Conservation (phyloP, 2,888 invertebrate species). For the Drosophila pegasa region DNA sequence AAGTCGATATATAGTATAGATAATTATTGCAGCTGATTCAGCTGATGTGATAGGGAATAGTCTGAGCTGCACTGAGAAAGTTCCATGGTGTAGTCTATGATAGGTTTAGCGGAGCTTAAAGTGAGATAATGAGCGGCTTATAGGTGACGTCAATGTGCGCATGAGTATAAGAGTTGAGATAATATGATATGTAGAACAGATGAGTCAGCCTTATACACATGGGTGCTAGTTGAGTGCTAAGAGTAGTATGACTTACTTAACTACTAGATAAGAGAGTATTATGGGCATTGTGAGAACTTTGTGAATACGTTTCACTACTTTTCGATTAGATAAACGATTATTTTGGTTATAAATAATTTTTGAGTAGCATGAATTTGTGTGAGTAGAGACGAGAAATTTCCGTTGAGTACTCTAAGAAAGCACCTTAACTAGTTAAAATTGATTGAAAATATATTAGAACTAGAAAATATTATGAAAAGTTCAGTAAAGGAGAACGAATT, state of each 20-base stretch:
- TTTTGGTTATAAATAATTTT: too few species aligned
- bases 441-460: too few species aligned
- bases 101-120: background rate
- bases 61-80: background rate
- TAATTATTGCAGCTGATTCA: background rate
- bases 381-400: background rate
- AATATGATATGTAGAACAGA: background rate
- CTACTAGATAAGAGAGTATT: background rate
- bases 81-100: background rate
- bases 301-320: background rate
- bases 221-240: background rate
- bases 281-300: background rate
- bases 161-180: background rate
- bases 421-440: too few species aligned
- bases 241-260: background rate
- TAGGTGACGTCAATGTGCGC: background rate
- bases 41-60: background rate
- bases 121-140: background rate
- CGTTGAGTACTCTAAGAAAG: too few species aligned
- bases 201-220: background rate
- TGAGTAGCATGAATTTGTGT: background rate
- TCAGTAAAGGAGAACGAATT: too few species aligned
- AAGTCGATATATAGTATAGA: background rate
- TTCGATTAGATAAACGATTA: background rate
- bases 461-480: too few species aligned